Evolutionary conservation across 1,140 invertebrate species (phyloP).

Genomic region (Papilio xuthus): DNA sequence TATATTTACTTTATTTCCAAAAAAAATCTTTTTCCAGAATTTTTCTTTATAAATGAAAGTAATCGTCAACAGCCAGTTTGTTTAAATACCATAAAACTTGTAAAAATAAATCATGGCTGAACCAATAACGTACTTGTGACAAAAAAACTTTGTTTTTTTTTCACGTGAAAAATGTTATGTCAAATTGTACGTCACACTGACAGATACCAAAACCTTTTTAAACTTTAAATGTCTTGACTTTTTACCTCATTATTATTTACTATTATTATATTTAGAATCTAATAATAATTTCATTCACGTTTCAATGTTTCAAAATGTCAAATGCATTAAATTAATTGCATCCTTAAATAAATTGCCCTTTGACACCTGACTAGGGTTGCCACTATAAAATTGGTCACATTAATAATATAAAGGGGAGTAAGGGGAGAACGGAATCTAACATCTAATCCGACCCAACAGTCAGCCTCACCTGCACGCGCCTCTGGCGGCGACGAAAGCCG

Average conservation of each 20-base stretch:
- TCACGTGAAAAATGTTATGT: background rate
- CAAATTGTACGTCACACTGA: background rate
- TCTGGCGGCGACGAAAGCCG: too few relatives aligned
- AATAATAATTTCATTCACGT: slow-evolving; percentile 17
- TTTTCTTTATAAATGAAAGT: too few relatives aligned
- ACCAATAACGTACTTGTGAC: background rate
- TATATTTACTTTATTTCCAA: too few relatives aligned
- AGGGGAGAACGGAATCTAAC: too few relatives aligned
- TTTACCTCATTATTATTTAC: background rate
- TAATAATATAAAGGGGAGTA: too few relatives aligned
- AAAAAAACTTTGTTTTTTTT: background rate
- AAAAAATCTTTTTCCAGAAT: too few relatives aligned
- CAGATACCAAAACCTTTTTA: background rate
- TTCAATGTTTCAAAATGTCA: slow-evolving; percentile 24
- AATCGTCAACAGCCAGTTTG: too few relatives aligned
- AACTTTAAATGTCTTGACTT: slow-evolving; percentile 7
- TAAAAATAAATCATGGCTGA: background rate
- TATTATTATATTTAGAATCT: background rate
- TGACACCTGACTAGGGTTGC: slow-evolving; percentile 25
- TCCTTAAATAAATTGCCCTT: slow-evolving; percentile 28
- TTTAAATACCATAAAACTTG: too few relatives aligned
- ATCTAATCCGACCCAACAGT: too few relatives aligned
- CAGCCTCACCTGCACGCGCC: too few relatives aligned
- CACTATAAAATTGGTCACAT: background rate
- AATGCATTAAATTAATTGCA: slow-evolving; percentile 11